Base-by-base conservation (phyloP, 2,888 invertebrate species). In the Polyploca ridens region DNA sequence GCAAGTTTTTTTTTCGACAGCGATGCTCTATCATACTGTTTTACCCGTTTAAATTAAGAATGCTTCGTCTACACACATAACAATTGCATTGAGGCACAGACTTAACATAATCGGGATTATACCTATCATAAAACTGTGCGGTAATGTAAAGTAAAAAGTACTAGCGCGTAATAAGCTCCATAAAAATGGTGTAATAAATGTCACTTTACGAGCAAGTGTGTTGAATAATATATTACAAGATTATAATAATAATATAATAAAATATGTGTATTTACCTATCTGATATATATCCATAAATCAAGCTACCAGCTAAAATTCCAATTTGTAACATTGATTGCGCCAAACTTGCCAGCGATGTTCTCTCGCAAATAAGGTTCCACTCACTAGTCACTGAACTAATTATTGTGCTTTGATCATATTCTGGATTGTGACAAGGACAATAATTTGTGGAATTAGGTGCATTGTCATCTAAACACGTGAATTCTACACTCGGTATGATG, bases 301-400 rank as follows among this genome's bases (percentile, higher is more conserved):
- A 81, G 72, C 95, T 95, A 16, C 95, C 95, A 7, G 88, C 79
- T 58, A 95, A 83, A 63, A 95, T 91, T 58, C 95, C 95, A 64
- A 95, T 84, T 88, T 95, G 95, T 74, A 95, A 83, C 71, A 94
- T 91, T 0, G 95, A 93, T 76, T 95, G 95, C 13, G 93, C 90
- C 19, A 95, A 81, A 79, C 95, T 95, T 0, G 95, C 93, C 58
- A 95, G 77, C 69, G 91, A 91, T 64, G 88, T 86, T 68, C 89
- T 90, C 38, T 94, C 94, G 73, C 96, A 96, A 66, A 96, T 95
- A 46, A 96, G 88, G 76, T 95, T 76, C 95, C 95, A 96, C 88
- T 96, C 93, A 11, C 93, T 95, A 0, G 95, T 93, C 10, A 96
- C 95, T 1, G 95, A 96, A 72, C 91, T 94, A 6, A 86, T 81